A percentile compares a stretch with the other conserved stretches of the same genome.
phyloP scores from a whole-genome alignment of 2,888 invertebrate genomes.

The Chloroclystis v-ata region DNA sequence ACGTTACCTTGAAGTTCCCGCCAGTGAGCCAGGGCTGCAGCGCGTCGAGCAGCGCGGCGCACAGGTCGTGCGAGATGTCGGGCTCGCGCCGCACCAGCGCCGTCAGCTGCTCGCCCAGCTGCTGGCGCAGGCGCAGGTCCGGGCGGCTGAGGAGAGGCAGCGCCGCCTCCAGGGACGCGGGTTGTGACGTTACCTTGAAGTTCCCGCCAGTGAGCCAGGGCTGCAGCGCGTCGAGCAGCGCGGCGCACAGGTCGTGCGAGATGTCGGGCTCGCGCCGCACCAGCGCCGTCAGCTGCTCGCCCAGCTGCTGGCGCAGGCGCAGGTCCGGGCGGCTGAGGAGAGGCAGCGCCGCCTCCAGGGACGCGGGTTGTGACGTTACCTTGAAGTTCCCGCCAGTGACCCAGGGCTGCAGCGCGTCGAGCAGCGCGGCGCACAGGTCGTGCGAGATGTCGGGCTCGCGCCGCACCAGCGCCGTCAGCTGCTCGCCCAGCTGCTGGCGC shows the following conservation, averaged over 20 bases:
- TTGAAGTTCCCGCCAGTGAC: conserved; percentile 95
- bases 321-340: no score
- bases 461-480: conserved; percentile 79
- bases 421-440: conserved; percentile 89
- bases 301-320: conserved; percentile 80
- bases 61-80: no score
- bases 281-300: conserved; percentile 63
- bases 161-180: neutral
- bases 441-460: conserved; percentile 87
- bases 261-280: conserved; percentile 86
- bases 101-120: conserved; percentile 9
- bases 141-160: neutral
- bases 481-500: conserved; percentile 70
- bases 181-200: conserved; percentile 84
- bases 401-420: conserved; percentile 92
- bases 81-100: conserved; percentile 86
- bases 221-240: conserved; percentile 91
- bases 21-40: no score
- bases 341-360: no score
- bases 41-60: no score
- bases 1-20: no score
- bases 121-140: conserved; percentile 84
- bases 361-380: no score
- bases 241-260: conserved; percentile 89
- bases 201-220: conserved; percentile 95